phyloP scores from a whole-genome alignment of 1,140 invertebrate genomes.

The Episyrphus balteatus region DNA sequence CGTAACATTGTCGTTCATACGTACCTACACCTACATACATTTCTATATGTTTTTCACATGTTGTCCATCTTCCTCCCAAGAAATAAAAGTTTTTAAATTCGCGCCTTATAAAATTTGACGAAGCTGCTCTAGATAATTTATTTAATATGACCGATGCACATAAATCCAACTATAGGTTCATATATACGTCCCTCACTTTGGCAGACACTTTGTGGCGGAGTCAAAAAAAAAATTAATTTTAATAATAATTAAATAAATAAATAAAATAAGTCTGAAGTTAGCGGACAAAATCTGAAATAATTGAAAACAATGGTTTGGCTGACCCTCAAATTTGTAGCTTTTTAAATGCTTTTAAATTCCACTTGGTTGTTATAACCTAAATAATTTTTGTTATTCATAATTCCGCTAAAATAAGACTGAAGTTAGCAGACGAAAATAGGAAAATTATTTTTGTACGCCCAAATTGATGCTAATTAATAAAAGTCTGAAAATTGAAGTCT shows the following conservation, averaged over 20 bases:
- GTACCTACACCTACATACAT: background rate
- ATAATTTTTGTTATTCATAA: background rate
- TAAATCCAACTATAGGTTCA: conserved; percentile 11
- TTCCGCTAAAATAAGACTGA: no score
- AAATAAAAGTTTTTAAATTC: background rate
- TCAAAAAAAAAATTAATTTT: no score
- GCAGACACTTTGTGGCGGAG: no score
- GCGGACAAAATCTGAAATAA: no score
- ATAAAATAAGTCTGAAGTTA: no score
- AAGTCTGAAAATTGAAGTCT: conserved; percentile 17
- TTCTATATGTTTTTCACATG: background rate
- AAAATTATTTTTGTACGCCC: background rate
- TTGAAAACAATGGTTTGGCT: no score
- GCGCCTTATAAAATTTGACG: background rate
- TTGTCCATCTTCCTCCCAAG: background rate
- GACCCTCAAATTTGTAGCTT: no score
- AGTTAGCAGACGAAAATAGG: background rate
- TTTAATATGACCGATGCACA: conserved; percentile 9
- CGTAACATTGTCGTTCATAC: background rate
- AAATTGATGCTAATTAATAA: background rate
- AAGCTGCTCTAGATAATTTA: background rate
- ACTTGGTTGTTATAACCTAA: background rate
- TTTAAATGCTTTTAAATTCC: background rate
- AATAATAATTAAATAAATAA: conserved; percentile 2
- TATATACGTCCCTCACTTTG: no score